Conservation (phyloP, 2,797 vertebrate genomes). For the Halcyon badia region DNA sequence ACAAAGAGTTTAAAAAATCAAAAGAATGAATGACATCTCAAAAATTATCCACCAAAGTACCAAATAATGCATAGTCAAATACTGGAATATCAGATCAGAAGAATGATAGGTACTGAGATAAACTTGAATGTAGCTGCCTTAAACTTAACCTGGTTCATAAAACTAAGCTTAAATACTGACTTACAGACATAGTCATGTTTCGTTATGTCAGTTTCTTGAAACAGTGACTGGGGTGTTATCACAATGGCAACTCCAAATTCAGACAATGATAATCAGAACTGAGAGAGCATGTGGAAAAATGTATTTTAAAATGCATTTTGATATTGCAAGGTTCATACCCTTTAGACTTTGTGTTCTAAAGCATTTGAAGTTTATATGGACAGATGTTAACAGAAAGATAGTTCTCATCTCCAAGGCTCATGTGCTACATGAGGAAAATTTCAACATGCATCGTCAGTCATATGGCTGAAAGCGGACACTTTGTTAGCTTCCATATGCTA, state of each 20-base stretch:
- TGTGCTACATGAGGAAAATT: background rate
- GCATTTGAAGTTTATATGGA: background rate
- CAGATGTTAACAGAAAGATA: background rate
- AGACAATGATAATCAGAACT: background rate
- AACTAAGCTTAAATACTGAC: background rate
- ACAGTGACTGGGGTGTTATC: background rate
- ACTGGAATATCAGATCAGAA: background rate
- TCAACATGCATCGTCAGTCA: background rate
- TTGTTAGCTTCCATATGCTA: background rate
- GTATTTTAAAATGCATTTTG: background rate
- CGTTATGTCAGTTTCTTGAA: background rate
- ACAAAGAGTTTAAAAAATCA: background rate
- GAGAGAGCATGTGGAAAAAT: background rate
- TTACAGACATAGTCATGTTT: background rate
- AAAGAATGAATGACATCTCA: background rate
- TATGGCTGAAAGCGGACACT: background rate
- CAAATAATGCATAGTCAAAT: background rate
- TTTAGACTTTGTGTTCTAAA: background rate
- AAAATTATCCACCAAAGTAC: background rate
- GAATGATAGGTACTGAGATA: background rate
- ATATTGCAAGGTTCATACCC: background rate
- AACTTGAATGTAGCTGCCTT: background rate
- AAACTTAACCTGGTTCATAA: background rate
- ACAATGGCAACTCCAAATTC: background rate
- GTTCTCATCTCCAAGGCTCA: background rate